Conservation (phyloP, 2,797 vertebrate species). For the Scyliorhinus canicula region DNA sequence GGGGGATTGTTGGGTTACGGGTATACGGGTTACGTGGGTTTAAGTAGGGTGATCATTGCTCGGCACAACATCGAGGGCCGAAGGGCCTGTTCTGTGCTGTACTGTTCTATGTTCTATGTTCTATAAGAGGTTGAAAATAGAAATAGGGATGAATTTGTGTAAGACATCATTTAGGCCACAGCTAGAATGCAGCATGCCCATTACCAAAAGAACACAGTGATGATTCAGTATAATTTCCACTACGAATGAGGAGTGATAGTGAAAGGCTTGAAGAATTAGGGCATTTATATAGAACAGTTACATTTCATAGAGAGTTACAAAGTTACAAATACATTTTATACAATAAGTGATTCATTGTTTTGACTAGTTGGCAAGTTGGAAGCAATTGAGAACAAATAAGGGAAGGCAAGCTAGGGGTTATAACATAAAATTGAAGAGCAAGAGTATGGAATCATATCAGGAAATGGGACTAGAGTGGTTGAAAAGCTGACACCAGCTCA, state of each 20-base stretch:
- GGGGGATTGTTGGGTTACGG: too few relatives aligned
- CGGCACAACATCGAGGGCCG: too few relatives aligned
- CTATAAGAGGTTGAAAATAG: neutral
- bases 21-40: too few relatives aligned
- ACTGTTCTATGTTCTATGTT: too few relatives aligned
- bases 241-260: neutral
- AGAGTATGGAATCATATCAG: neutral
- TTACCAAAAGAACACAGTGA: neutral
- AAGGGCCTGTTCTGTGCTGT: too few relatives aligned
- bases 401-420: neutral
- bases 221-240: neutral
- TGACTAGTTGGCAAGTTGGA: neutral
- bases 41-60: too few relatives aligned
- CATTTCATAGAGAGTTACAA: neutral
- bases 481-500: neutral
- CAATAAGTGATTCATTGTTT: neutral
- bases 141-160: neutral
- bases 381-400: neutral
- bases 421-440: neutral
- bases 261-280: neutral
- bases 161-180: neutral
- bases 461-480: neutral
- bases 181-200: neutral
- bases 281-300: neutral
- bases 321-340: neutral